Base-by-base conservation (phyloP, 2,888 invertebrate species). In the Perdita meconis region DNA sequence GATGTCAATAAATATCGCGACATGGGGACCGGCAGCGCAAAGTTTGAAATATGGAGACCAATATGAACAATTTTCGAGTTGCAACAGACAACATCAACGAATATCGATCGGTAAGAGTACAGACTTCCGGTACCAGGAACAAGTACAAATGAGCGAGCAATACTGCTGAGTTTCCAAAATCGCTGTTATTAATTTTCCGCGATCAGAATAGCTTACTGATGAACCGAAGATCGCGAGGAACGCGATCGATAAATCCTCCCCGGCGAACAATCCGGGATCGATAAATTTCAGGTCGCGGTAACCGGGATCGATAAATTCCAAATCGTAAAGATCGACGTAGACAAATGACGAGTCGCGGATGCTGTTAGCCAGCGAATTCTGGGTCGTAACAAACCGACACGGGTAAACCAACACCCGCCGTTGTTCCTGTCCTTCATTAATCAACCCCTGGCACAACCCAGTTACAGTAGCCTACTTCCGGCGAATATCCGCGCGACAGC, bases 361-460 rank as follows among this genome's bases (percentile, higher is more conserved):
- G 13, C 55, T 36, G 40, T 44, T 51, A 13, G 6, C 19, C 50
- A 22, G 38, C 57, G 53, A 75, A 71, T 44, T 30, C 53, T 19
- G 53, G 30, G 59, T 59, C 64, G 57, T 36, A 42, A 24, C 42
- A 30, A n/a, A 30, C 42, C 59, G 55, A 44, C 44, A 68, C 53
- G 59, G 55, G 68, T 72, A 68, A 68, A 72, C 67, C 5, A 30
- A 16, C 57, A 51, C 34, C n/a, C n/a, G 42, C 22, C 16, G 10
- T n/a, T 30, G 53, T 67, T 34, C 57, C 66, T 44, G 34, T 53
- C 71, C 51, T 71, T 71, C 74, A 64, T 74, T 64, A 74, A 71
- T 71, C 63, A 71, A 59, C 26, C 63, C 26, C 26, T 19, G 36
- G 30, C 30, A 4, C 51, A 61, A 63, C 51, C 63, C 22, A 64